phyloP scores from a whole-genome alignment of 2,113 vertebrate genomes.

The Solea senegalensis region DNA sequence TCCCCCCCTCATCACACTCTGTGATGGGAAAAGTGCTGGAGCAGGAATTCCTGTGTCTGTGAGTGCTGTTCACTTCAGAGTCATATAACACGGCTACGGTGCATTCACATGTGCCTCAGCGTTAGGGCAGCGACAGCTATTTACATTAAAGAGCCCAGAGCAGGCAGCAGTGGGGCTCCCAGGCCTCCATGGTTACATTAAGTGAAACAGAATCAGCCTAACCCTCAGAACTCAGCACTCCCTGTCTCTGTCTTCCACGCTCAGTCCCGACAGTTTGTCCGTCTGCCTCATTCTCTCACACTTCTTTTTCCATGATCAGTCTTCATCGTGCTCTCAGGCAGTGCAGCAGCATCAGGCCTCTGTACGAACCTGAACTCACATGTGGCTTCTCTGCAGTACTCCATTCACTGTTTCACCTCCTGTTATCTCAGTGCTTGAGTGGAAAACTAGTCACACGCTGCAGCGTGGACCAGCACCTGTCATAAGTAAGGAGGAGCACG shows the following conservation, averaged over 20 bases:
- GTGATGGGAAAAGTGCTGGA: constrained; percentile 69
- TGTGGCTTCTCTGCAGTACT: too few species aligned
- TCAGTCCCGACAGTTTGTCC: constrained; percentile 42
- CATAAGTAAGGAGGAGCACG: too few species aligned
- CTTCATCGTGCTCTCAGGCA: constrained; percentile 1
- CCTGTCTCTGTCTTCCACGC: constrained; percentile 46
- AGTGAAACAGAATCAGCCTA: constrained; percentile 75
- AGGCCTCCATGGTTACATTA: constrained; percentile 75
- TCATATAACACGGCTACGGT: constrained; percentile 74
- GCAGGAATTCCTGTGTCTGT: constrained; percentile 71
- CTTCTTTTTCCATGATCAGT: constrained; percentile 23
- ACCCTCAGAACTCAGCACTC: constrained; percentile 60
- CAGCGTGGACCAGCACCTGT: too few species aligned
- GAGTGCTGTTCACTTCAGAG: constrained; percentile 79
- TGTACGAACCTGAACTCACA: constrained; percentile 19
- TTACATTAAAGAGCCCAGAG: constrained; percentile 77
- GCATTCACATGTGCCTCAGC: constrained; percentile 71
- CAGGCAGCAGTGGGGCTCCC: constrained; percentile 64
- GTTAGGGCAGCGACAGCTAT: constrained; percentile 69
- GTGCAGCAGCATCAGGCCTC: not conserved
- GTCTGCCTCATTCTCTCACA: constrained; percentile 15
- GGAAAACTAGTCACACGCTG: too few species aligned
- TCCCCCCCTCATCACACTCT: constrained; percentile 26
- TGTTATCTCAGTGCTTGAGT: too few species aligned
- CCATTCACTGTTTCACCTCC: too few species aligned